Evolutionary conservation across 2,113 vertebrate genomes (phyloP).

Genomic region (Aegypius monachus): DNA sequence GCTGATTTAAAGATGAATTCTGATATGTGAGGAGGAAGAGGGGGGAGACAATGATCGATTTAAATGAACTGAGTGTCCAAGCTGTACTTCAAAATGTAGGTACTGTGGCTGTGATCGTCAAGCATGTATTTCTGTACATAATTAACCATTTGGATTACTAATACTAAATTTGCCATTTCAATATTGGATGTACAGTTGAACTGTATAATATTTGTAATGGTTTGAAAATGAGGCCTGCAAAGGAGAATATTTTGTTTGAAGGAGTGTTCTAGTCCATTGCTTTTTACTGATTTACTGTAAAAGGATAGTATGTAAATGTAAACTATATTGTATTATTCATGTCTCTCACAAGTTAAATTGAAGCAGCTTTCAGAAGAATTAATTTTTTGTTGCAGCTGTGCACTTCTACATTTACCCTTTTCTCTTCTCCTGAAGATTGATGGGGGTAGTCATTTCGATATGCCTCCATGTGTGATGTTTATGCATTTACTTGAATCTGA

Average conservation of each 20-base stretch:
- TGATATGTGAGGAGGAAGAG: not conserved
- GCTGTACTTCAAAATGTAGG: not conserved
- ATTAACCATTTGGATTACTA: not conserved
- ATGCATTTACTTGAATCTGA: not conserved
- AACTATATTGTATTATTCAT: not conserved
- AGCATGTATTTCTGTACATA: not conserved
- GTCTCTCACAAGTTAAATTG: not conserved
- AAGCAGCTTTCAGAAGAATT: not conserved
- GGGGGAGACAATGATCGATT: rapidly evolving
- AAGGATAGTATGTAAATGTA: not conserved
- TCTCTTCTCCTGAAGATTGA: not conserved
- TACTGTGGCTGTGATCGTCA: not conserved
- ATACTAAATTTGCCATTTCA: not conserved
- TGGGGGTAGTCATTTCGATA: not conserved
- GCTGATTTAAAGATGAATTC: not conserved
- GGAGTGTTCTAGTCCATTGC: not conserved
- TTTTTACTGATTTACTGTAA: not conserved
- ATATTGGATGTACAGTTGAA: not conserved
- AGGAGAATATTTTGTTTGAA: not conserved
- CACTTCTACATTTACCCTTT: not conserved
- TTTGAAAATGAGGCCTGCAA: not conserved
- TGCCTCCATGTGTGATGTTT: not conserved
- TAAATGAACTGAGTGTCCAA: not conserved
- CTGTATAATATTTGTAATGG: not conserved
- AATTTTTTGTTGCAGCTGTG: not conserved